Evolutionary conservation across 2,113 vertebrate species (phyloP).

Genomic region (Notarius quadriscutis): DNA sequence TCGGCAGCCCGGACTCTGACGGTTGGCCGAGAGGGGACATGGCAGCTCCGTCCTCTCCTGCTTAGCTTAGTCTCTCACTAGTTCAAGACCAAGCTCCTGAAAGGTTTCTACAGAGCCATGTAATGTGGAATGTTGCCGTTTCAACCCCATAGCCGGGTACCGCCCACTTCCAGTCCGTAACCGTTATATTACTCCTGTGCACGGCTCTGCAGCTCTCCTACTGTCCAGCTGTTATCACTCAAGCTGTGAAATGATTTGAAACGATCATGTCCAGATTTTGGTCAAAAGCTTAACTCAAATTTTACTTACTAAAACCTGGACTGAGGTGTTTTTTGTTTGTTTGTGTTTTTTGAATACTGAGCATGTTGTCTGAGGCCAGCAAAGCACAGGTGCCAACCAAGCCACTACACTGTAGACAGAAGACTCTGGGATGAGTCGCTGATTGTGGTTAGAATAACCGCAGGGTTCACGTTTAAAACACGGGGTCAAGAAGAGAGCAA

Average conservation of each 20-base stretch:
- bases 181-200: background rate
- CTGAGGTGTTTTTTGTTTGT: background rate
- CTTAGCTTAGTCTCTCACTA: constrained; percentile 20
- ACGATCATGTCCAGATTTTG: background rate
- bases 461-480: constrained; percentile 8
- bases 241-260: background rate
- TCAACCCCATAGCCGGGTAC: background rate
- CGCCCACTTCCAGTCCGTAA: background rate
- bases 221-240: constrained; percentile 1
- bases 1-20: constrained; percentile 7
- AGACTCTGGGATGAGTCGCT: background rate
- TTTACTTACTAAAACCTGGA: background rate
- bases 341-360: background rate
- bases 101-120: constrained; percentile 29
- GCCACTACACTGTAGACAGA: background rate
- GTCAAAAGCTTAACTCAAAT: background rate
- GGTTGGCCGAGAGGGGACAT: background rate
- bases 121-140: constrained; percentile 18
- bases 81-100: constrained; percentile 16
- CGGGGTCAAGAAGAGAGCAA: background rate
- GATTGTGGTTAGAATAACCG: background rate
- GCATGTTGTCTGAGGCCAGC: background rate
- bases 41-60: constrained; percentile 10
- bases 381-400: background rate
- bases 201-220: constrained; percentile 21